Evolutionary conservation across 2,888 invertebrate genomes (phyloP), one percentile per base, ranked within the genome.

Genomic region (Fragum whitleyi): DNA sequence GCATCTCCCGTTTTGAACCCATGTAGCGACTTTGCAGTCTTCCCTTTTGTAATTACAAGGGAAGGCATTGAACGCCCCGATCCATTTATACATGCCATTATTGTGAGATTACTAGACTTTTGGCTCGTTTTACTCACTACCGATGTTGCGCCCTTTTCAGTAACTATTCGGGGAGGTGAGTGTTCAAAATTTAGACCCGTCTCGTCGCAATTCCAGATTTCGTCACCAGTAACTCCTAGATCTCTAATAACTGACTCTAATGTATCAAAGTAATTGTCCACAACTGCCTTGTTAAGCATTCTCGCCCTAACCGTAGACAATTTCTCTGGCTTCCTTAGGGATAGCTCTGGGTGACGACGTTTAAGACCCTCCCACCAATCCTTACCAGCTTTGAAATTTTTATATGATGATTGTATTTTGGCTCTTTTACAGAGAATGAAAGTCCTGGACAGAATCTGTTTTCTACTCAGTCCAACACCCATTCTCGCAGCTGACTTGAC

Each of bases 281-380:
- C 71, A 3, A 71, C 26, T 53, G 36, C 55, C 19, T 28, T 70
- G 39, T 77, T 77, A 2, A 77, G 23, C 75, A 77, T 81, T 42
- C 81, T 59, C n/a, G 76, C 79, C n/a, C 79, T 55, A 2, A 71
- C 53, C 0, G 79, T 59, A 19, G 65, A 42, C n/a, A 79, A 16
- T 32, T 71, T 62, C 42, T 78, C 84, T 26, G 81, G 81, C 26
- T 81, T 75, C 28, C 81, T 62, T 6, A 84, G 28, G 3, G 72
- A 36, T 6, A 78, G 23, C 9, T 81, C 83, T 0, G 75, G 76
- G 47, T 79, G 73, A 1, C 79, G 53, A 16, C 59, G 19, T 36
- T 57, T 74, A 1, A 80, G 36, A 1, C 81, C 76, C 5, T 74
- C 74, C 74, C 74, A 81, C 78, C 83, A 85, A 23, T 81, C 77